phyloP scores from a whole-genome alignment of 2,113 vertebrate genomes.

The Hoplias malabaricus region DNA sequence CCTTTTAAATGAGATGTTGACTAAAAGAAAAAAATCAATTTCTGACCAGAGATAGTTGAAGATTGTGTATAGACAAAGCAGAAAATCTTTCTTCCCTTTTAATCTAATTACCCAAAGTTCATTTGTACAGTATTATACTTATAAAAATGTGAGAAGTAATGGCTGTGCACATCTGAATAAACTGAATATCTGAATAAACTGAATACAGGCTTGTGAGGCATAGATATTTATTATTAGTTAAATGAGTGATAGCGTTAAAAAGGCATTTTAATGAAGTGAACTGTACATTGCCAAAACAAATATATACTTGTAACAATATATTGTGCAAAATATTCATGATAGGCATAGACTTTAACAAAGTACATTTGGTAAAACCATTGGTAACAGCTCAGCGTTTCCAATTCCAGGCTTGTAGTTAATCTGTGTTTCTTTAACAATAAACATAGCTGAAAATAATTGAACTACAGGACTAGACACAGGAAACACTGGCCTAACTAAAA shows the following conservation, averaged over 20 bases:
- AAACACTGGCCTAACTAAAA: conserved; percentile 37
- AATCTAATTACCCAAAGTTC: too few relatives aligned
- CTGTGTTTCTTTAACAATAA: neutral
- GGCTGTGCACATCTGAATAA: too few relatives aligned
- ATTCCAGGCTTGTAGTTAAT: neutral
- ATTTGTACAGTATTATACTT: too few relatives aligned
- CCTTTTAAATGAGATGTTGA: neutral
- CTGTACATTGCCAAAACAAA: conserved; percentile 7
- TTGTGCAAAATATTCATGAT: conserved; percentile 64
- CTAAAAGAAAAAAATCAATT: neutral
- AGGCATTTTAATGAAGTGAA: conserved; percentile 14
- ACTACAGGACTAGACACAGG: neutral
- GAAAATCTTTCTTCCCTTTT: too few relatives aligned
- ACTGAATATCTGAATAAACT: neutral
- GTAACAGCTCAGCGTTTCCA: conserved; percentile 22
- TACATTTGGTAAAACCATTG: conserved; percentile 44
- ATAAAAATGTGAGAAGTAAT: too few relatives aligned
- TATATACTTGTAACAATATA: conserved; percentile 41
- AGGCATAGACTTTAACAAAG: conserved; percentile 3
- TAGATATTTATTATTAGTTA: neutral
- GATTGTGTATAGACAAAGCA: too few relatives aligned
- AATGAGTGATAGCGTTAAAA: neutral
- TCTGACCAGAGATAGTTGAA: neutral
- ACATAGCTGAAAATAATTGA: neutral
- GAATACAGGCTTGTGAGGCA: neutral